Evolutionary conservation across 2,797 vertebrate species (phyloP).

Genomic region (Malurus splendens): DNA sequence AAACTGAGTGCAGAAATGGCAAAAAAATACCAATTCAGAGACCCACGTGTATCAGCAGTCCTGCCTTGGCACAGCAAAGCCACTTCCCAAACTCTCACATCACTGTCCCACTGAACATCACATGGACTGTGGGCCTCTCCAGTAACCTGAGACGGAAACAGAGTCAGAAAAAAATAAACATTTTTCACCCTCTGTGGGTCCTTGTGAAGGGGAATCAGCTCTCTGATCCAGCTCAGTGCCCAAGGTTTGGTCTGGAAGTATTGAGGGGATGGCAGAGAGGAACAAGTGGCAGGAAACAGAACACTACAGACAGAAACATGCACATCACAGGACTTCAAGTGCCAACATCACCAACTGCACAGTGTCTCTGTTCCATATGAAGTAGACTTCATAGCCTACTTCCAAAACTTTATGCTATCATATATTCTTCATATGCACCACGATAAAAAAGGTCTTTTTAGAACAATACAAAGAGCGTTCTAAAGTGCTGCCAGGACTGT

Average conservation of each 20-base stretch:
- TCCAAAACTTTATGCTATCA: neutral
- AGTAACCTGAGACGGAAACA: neutral
- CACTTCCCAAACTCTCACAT: neutral
- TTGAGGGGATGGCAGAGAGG: neutral
- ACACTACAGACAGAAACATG: neutral
- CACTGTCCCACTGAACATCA: rapidly evolving
- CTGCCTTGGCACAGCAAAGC: neutral
- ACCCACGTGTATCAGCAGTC: rapidly evolving
- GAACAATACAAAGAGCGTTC: neutral
- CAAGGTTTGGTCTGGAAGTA: neutral
- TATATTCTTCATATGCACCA: neutral
- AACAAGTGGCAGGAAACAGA: neutral
- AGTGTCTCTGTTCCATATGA: neutral
- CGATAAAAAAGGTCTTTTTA: neutral
- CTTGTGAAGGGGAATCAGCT: neutral
- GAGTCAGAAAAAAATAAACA: neutral
- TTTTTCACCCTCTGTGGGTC: neutral
- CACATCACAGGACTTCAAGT: neutral
- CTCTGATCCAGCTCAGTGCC: neutral
- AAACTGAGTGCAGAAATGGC: neutral
- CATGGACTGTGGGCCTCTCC: neutral
- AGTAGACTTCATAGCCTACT: constrained; percentile 5
- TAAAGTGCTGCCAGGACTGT: neutral
- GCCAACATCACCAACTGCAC: neutral
- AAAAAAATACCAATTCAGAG: neutral